Conservation (phyloP, 2,888 invertebrate genomes). For the Teinopalpus imperialis region DNA sequence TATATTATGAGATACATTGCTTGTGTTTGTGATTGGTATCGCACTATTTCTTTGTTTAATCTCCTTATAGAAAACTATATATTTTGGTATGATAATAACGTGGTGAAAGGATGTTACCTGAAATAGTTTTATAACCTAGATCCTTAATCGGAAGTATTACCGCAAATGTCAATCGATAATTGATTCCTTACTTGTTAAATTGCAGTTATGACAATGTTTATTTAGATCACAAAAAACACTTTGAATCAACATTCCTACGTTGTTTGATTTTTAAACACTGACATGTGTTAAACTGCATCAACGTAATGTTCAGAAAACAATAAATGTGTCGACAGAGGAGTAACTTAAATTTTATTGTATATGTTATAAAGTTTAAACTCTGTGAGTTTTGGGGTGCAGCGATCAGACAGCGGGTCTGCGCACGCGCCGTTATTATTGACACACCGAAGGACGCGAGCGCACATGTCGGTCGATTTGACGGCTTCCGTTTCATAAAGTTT, state of each 20-base stretch:
- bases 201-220: constrained; percentile 19
- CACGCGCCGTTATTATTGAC: constrained; percentile 69
- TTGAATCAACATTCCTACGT: constrained; percentile 22
- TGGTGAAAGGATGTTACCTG: too few relatives aligned
- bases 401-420: constrained; percentile 37
- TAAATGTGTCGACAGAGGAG: constrained; percentile 23
- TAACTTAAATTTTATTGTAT: constrained; percentile 34
- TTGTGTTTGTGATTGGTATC: too few relatives aligned
- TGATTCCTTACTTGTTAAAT: constrained; percentile 9
- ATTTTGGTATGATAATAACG: too few relatives aligned
- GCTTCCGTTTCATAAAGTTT: constrained; percentile 81
- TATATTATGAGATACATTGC: too few relatives aligned
- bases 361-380: constrained; percentile 37
- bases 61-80: too few relatives aligned
- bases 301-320: constrained; percentile 19
- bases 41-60: too few relatives aligned
- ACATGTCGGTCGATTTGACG: constrained; percentile 63
- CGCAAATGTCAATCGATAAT: neutral
- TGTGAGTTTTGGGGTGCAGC: constrained; percentile 19
- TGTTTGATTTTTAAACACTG: constrained; percentile 24
- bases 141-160: too few relatives aligned
- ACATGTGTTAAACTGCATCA: constrained; percentile 23
- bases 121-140: too few relatives aligned
- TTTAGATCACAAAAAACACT: constrained; percentile 20
- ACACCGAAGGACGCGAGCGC: constrained; percentile 61